phyloP scores from a whole-genome alignment of 1,140 invertebrate genomes.

The Elysia chlorotica region DNA sequence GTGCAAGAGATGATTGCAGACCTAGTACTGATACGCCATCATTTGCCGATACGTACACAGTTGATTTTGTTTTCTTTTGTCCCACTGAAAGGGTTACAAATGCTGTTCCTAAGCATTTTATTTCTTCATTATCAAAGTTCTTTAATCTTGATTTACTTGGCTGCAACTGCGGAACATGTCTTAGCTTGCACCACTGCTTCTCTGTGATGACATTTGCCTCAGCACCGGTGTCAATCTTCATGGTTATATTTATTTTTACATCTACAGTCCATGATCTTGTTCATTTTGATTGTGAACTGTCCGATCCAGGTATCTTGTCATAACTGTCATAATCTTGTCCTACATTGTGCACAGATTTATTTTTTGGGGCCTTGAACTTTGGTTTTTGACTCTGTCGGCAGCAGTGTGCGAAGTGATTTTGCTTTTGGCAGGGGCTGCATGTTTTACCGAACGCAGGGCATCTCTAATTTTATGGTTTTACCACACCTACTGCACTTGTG shows the following conservation, averaged over 20 bases:
- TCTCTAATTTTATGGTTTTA: no score
- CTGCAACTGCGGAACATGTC: neutral
- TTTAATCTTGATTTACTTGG: neutral
- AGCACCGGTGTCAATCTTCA: slow-evolving; percentile 18
- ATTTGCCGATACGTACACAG: no score
- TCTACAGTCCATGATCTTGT: no score
- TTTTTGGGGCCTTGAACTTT: neutral
- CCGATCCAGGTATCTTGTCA: no score
- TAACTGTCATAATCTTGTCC: no score
- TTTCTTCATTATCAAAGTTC: neutral
- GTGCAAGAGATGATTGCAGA: neutral
- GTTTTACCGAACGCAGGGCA: slow-evolving; percentile 12
- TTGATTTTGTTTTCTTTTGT: no score
- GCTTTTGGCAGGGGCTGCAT: neutral
- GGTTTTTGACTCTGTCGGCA: neutral
- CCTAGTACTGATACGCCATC: neutral
- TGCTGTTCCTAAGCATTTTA: neutral
- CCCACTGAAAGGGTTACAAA: neutral
- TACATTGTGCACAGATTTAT: neutral
- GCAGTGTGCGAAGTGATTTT: slow-evolving; percentile 4
- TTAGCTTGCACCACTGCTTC: neutral
- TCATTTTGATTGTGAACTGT: no score
- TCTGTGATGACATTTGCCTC: slow-evolving; percentile 1
- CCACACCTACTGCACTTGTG: no score
- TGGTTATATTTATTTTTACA: neutral